Evolutionary conservation across 1,140 invertebrate species (phyloP), one percentile per base, ranked within the genome.

Genomic region (Oscheius sp.): DNA sequence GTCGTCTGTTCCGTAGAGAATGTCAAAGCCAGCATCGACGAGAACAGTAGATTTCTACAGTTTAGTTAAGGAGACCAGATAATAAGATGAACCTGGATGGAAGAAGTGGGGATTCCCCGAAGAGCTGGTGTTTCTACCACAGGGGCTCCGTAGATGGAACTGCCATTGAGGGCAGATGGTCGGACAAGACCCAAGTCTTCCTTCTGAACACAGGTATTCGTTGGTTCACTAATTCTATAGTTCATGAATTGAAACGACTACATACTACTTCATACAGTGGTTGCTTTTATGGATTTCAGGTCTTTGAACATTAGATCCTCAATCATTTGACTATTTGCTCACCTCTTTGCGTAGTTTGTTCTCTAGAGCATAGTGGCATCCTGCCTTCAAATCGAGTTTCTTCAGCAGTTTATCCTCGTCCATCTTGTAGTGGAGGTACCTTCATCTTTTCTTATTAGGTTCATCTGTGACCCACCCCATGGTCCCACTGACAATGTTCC

Each of bases 11-110:
- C 72, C 72, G n/a, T 73, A 74, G 3, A 55, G 31, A 26, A 74
- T 74, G 42, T 74, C 72, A 49, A 74, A 74, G 23, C 72, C 72
- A 34, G 72, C 72, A 74, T 74, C 72, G 26, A 64, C 72, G 32
- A 74, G 52, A 32, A 74, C 65, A 32, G 72, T 74, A 1, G 64
- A 46, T 31, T 68, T 68, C 38, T 68, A n/a, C 20, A 59, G 20
- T 32, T n/a, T 63, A 42, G 10, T 32, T 10, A 32, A 13, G 10
- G 31, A 18, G 0, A 26, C 26, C 10, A 59, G 13, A 10, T 42
- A 10, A 10, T 42, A 10, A 42, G 38, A 42, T 7, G 7, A 4
- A 23, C 49, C 49, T 55, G 49, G 7, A 55, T 55, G 28, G 49
- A 55, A 7, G 15, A 26, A 13, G 15, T 42, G 7, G 38, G 7